Evolutionary conservation across 2,888 invertebrate species (phyloP).

Genomic region (Actias luna): DNA sequence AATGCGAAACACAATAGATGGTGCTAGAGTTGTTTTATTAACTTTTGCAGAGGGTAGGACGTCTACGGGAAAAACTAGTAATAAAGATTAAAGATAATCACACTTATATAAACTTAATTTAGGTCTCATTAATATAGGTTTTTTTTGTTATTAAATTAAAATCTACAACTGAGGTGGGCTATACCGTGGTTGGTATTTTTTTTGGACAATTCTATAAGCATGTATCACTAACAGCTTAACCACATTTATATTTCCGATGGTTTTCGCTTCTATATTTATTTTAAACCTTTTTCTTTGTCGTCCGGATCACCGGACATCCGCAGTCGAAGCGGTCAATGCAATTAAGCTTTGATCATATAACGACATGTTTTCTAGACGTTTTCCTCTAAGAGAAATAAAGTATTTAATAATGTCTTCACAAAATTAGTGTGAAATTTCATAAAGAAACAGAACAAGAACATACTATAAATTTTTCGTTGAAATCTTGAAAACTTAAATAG

Average conservation of each 20-base stretch:
- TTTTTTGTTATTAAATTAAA: too few species aligned
- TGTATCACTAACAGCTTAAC: background rate
- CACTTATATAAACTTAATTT: too few species aligned
- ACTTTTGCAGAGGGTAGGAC: too few species aligned
- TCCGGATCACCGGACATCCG: slow-evolving; percentile 69
- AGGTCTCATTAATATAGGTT: too few species aligned
- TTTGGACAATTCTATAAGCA: background rate
- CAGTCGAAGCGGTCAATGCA: slow-evolving; percentile 66
- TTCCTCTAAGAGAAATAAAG: slow-evolving; percentile 37
- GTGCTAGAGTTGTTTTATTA: too few species aligned
- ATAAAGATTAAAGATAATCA: too few species aligned
- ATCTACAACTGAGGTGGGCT: too few species aligned
- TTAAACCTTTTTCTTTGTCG: slow-evolving; percentile 71
- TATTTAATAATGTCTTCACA: slow-evolving; percentile 27
- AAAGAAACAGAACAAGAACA: background rate
- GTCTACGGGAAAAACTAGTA: too few species aligned
- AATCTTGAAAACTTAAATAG: too few species aligned
- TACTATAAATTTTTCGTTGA: too few species aligned
- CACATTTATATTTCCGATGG: slow-evolving; percentile 14
- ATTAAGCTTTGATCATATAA: slow-evolving; percentile 77
- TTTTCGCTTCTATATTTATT: slow-evolving; percentile 60
- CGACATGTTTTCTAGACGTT: slow-evolving; percentile 66
- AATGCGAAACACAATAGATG: too few species aligned
- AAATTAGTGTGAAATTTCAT: background rate
- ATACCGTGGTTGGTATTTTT: too few species aligned